Evolutionary conservation across 2,113 vertebrate species (phyloP).

Genomic region (Cepphus grylle): DNA sequence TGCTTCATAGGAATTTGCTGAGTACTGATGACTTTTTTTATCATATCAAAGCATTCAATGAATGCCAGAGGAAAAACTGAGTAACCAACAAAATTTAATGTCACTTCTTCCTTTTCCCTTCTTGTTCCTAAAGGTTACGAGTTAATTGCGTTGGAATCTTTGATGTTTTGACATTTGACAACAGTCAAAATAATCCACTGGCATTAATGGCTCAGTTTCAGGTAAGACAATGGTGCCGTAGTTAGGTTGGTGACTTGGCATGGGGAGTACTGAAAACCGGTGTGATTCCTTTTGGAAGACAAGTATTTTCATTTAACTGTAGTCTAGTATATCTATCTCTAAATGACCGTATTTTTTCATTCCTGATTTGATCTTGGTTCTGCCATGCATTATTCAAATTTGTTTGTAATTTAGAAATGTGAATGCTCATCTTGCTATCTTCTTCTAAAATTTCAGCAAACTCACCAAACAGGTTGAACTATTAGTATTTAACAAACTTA

Average conservation of each 20-base stretch:
- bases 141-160: slow-evolving; percentile 97
- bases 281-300: background rate
- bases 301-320: background rate
- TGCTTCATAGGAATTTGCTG: background rate
- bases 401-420: background rate
- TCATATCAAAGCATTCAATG: background rate
- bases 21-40: background rate
- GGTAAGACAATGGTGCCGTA: slow-evolving; percentile 71
- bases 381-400: background rate
- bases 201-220: slow-evolving; percentile 99
- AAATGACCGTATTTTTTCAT: background rate
- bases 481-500: background rate
- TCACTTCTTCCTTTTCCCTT: slow-evolving; percentile 2
- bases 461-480: background rate
- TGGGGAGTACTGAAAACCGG: background rate
- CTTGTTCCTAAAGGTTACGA: slow-evolving; percentile 83
- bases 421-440: background rate
- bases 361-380: background rate
- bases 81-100: background rate
- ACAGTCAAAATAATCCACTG: slow-evolving; percentile 96
- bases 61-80: background rate
- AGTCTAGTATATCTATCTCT: background rate
- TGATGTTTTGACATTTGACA: slow-evolving; percentile 99
- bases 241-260: background rate
- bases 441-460: background rate